phyloP scores from a whole-genome alignment of 2,888 invertebrate genomes.

The Cerceris ruficornis region DNA sequence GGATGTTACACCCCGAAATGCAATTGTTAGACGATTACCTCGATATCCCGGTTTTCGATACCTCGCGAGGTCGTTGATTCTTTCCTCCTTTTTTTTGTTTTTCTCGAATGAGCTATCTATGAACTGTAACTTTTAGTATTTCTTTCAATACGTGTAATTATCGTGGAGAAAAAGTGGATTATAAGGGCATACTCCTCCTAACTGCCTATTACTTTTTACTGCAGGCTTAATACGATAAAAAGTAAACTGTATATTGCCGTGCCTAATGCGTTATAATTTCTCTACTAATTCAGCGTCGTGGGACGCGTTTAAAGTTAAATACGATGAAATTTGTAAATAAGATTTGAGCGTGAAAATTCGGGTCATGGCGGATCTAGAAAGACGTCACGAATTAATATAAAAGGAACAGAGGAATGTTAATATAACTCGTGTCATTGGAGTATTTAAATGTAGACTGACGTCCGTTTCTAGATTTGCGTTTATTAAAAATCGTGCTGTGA shows the following conservation, averaged over 20 bases:
- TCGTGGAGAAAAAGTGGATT: constrained; percentile 6
- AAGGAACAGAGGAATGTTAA: constrained; percentile 63
- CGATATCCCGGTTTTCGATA: neutral
- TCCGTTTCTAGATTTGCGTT: constrained; percentile 70
- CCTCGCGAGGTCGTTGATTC: neutral
- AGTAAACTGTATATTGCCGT: neutral
- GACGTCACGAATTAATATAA: constrained; percentile 43
- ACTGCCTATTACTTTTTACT: constrained; percentile 8
- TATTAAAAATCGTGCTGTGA: constrained; percentile 79
- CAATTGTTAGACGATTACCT: neutral
- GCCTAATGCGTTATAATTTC: constrained; percentile 9
- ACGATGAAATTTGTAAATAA: constrained; percentile 42
- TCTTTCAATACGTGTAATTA: constrained; percentile 17
- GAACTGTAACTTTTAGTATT: constrained; percentile 7
- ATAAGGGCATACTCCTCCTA: constrained; percentile 26
- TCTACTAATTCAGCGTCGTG: constrained; percentile 6
- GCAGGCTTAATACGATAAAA: constrained; percentile 4
- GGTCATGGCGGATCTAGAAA: constrained; percentile 36
- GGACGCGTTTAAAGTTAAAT: constrained; percentile 7
- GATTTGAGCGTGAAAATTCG: constrained; percentile 25
- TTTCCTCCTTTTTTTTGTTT: neutral
- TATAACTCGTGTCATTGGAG: constrained; percentile 73
- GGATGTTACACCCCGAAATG: too few species aligned
- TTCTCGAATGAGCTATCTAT: neutral
- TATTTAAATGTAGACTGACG: constrained; percentile 74